Conservation (phyloP, 2,888 invertebrate genomes). For the Apamea crenata region DNA sequence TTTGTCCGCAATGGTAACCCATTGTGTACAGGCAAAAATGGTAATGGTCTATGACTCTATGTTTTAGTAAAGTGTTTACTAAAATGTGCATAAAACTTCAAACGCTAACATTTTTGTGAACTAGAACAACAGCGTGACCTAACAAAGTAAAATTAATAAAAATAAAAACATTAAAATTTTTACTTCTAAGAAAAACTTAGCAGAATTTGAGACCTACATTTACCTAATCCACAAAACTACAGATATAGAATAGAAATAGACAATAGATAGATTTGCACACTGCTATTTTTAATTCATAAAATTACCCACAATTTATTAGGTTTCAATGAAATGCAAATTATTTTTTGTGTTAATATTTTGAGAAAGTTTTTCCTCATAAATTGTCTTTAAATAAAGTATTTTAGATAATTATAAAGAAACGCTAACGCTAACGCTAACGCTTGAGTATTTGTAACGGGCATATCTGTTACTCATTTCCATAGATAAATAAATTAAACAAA, state of each 20-base stretch:
- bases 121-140: slow-evolving; percentile 25
- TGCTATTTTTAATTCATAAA: slow-evolving; percentile 57
- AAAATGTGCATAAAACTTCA: slow-evolving; percentile 10
- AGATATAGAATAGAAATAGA: slow-evolving; percentile 56
- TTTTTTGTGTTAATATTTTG: slow-evolving; percentile 7
- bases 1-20: background rate
- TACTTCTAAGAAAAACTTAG: slow-evolving; percentile 53
- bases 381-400: slow-evolving; percentile 13
- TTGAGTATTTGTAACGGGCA: slow-evolving; percentile 28
- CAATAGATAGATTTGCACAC: slow-evolving; percentile 61
- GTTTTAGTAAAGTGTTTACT: slow-evolving; percentile 9
- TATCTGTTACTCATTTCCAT: background rate
- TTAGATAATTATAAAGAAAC: background rate
- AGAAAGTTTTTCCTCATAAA: background rate
- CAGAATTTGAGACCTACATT: slow-evolving; percentile 63
- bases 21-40: background rate
- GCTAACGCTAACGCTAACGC: too few species aligned
- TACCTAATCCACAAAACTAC: slow-evolving; percentile 61
- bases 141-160: slow-evolving; percentile 1
- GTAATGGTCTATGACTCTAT: background rate
- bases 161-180: background rate
- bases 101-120: slow-evolving; percentile 14
- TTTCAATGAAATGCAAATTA: slow-evolving; percentile 60
- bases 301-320: slow-evolving; percentile 47
- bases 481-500: background rate